Evolutionary conservation across 2,888 invertebrate species (phyloP).

Genomic region (Campoplex capitator): DNA sequence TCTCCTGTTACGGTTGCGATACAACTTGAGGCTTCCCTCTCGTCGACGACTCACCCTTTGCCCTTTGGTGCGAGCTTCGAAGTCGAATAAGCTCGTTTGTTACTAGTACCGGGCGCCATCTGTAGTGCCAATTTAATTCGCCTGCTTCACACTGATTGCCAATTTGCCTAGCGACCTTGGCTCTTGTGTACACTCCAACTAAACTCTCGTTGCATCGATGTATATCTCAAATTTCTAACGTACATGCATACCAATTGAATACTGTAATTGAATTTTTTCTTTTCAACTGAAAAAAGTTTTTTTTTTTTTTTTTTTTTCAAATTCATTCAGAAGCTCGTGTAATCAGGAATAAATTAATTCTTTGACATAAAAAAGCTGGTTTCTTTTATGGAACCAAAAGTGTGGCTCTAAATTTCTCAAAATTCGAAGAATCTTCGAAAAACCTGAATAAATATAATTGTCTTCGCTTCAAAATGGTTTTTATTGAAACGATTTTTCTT

Average conservation of each 20-base stretch:
- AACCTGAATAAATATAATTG: no score
- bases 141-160: slow-evolving; percentile 63
- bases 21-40: slow-evolving; percentile 11
- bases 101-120: slow-evolving; percentile 25
- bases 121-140: slow-evolving; percentile 42
- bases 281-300: no score
- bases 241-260: background rate
- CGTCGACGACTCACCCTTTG: slow-evolving; percentile 26
- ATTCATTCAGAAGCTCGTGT: background rate
- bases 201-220: slow-evolving; percentile 9
- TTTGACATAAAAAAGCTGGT: background rate
- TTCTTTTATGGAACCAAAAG: background rate
- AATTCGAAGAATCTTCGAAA: no score
- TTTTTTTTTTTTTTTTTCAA: background rate
- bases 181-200: slow-evolving; percentile 17
- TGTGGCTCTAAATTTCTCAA: no score
- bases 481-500: background rate
- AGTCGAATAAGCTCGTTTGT: slow-evolving; percentile 43
- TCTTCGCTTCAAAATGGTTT: background rate
- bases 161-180: slow-evolving; percentile 57
- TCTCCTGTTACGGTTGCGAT: slow-evolving; percentile 49
- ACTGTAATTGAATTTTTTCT: background rate
- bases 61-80: slow-evolving; percentile 31
- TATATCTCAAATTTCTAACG: background rate
- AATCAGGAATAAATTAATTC: no score